Conservation (phyloP, 2,797 vertebrate species). For the Gallirallus australis region DNA sequence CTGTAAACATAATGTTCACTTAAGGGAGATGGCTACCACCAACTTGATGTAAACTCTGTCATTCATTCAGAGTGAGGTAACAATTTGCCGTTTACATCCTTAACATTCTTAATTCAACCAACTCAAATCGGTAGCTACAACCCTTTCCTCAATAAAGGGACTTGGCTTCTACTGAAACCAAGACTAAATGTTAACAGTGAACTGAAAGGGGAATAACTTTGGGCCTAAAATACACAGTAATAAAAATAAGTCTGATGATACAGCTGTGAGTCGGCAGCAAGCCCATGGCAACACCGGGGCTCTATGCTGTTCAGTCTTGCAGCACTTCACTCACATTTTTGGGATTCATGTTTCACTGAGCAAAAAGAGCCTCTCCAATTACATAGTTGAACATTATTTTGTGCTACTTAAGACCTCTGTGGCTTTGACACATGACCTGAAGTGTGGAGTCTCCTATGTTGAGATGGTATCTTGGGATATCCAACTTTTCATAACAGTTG, state of each 20-base stretch:
- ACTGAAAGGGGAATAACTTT: not conserved
- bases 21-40: not conserved
- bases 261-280: not conserved
- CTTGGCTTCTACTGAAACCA: not conserved
- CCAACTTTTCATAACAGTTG: not conserved
- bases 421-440: not conserved
- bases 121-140: not conserved
- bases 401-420: not conserved
- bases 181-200: not conserved
- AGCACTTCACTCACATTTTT: not conserved
- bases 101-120: not conserved
- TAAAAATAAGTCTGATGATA: not conserved
- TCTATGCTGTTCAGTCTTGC: not conserved
- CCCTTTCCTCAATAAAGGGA: not conserved
- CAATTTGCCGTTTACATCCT: not conserved
- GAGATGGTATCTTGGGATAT: not conserved
- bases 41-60: not conserved
- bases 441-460: not conserved
- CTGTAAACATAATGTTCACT: not conserved
- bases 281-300: not conserved
- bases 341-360: not conserved
- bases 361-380: not conserved
- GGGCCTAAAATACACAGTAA: not conserved
- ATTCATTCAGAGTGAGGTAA: not conserved
- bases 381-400: not conserved